Percentiles rank a stretch among this genome's conserved stretches.
These are phyloP conservation scores for Melitaea cinxia DNA, from an alignment of 1,140 invertebrate genomes.

Conservation along the genomic window DNA sequence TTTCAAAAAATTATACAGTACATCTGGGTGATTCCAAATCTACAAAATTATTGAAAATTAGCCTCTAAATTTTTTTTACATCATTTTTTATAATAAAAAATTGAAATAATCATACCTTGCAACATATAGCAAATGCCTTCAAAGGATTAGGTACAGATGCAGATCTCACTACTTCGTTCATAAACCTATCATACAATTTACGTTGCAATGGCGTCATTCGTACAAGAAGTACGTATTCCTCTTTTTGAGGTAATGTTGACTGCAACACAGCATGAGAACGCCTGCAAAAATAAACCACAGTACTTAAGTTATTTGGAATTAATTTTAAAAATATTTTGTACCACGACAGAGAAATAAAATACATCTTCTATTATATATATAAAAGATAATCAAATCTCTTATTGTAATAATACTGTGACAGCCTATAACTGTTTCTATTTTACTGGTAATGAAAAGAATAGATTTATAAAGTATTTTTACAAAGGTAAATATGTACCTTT, in stretches of 20 bases:
- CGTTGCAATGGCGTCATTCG: slow-evolving; percentile 94
- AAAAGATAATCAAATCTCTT: too few species aligned
- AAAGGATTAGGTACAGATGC: slow-evolving; percentile 96
- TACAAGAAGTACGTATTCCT: slow-evolving; percentile 95
- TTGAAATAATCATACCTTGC: slow-evolving; percentile 86
- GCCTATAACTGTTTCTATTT: too few species aligned
- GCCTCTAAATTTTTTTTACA: background rate
- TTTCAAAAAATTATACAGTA: slow-evolving; percentile 94
- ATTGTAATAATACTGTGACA: too few species aligned
- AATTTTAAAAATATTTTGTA: too few species aligned
- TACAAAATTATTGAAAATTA: slow-evolving; percentile 52
- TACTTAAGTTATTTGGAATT: too few species aligned
- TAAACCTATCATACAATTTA: slow-evolving; percentile 93
- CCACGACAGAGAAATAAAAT: too few species aligned
- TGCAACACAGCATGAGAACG: slow-evolving; percentile 94
- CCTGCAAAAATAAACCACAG: slow-evolving; percentile 78
- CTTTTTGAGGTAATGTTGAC: slow-evolving; percentile 92
- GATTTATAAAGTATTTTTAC: too few species aligned
- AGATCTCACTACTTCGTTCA: slow-evolving; percentile 93
- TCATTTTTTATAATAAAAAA: background rate
- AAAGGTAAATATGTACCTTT: slow-evolving; percentile 80
- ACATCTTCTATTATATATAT: too few species aligned
- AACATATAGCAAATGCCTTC: slow-evolving; percentile 98
- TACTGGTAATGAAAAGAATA: too few species aligned
- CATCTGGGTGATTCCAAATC: slow-evolving; percentile 99